Percentiles rank a stretch among this genome's conserved stretches.
Evolutionary conservation across 2,888 invertebrate species (phyloP).

Genomic region (Conomelus anceps): DNA sequence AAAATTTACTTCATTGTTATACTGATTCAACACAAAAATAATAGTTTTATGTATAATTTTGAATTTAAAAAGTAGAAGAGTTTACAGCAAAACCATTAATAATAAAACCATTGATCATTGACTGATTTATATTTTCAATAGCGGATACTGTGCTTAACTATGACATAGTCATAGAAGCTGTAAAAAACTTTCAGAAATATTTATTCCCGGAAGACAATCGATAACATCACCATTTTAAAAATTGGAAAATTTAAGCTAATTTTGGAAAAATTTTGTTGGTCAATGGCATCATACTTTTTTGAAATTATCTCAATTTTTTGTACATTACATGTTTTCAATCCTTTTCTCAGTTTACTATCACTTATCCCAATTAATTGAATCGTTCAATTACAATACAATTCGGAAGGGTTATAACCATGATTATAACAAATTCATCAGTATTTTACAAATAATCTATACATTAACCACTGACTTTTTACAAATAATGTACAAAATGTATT

Average conservation of each 20-base stretch:
- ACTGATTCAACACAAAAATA: too few relatives aligned
- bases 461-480: not conserved
- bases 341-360: not conserved
- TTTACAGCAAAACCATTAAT: too few relatives aligned
- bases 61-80: too few relatives aligned
- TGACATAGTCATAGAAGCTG: not conserved
- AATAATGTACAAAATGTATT: slow-evolving; percentile 7
- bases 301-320: too few relatives aligned
- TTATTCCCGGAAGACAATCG: not conserved
- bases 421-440: not conserved
- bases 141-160: not conserved
- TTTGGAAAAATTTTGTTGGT: too few relatives aligned
- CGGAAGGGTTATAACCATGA: not conserved
- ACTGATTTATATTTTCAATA: not conserved
- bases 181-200: not conserved
- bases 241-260: too few relatives aligned
- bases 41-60: too few relatives aligned
- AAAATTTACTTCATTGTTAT: too few relatives aligned
- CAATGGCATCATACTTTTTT: not conserved
- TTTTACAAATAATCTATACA: not conserved
- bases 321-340: not conserved
- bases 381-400: not conserved
- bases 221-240: not conserved
- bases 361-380: not conserved
- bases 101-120: too few relatives aligned